Evolutionary conservation across 1,140 invertebrate genomes (phyloP), one percentile per base, ranked within the genome.

Genomic region (Goniozus legneri): DNA sequence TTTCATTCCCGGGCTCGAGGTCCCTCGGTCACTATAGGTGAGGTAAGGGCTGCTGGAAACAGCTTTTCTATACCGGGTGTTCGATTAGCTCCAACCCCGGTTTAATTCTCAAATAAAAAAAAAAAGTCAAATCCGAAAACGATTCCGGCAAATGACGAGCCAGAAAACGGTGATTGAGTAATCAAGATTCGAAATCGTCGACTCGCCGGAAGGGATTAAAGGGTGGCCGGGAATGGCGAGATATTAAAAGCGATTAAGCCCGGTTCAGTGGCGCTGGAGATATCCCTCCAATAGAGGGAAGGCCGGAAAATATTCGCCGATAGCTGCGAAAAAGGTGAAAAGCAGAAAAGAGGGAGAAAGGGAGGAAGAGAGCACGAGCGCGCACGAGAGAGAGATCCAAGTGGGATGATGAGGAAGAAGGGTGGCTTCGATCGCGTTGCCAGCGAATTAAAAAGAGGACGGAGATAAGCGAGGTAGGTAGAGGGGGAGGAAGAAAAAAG

Each of bases 1-100:
- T 76, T 74, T 74, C 72, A 76, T 75, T 73, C 71, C 64, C 66
- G 73, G 55, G 62, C 60, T 59, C 57, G 60, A 48, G 63, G 56
- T n/a, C n/a, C n/a, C n/a, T n/a, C n/a, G n/a, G n/a, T n/a, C n/a
- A n/a, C n/a, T n/a, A n/a, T n/a, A n/a, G n/a, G n/a, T n/a, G n/a
- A n/a, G n/a, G n/a, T n/a, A n/a, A n/a, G n/a, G n/a, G n/a, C n/a
- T n/a, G 61, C 60, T 60, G 47, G 46, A 52, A 13, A 22, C 27
- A 36, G 35, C 24, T 19, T 22, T 15, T 30, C 20, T 56, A 31
- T 50, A 58, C 44, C 52, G 56, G 52, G 46, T 50, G 56, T 47
- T 12, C 31, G 24, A 27, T 6, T 6, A 6, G 24, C 24, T 10
- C 10, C 24, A 6, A 4, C 24, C 24, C 10, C 24, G 24, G 4